phyloP scores from a whole-genome alignment of 2,888 invertebrate genomes.

The Tinea trinotella region DNA sequence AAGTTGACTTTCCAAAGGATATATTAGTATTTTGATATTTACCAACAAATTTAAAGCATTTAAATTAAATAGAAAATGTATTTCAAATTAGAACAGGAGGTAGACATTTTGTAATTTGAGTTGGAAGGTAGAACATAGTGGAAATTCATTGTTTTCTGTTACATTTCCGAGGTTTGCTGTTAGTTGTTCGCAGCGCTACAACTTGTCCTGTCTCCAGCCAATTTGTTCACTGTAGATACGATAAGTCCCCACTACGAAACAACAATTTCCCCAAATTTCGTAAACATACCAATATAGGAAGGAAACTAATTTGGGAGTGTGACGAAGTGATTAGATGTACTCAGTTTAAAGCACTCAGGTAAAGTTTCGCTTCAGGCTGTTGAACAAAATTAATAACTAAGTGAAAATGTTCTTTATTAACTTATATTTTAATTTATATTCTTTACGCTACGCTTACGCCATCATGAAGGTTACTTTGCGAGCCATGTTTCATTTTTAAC shows the following conservation, averaged over 20 bases:
- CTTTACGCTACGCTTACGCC: too few species aligned
- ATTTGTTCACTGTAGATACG: slow-evolving; percentile 7
- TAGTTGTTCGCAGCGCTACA: not conserved
- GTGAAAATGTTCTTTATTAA: too few species aligned
- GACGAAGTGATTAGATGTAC: not conserved
- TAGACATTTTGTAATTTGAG: not conserved
- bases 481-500: too few species aligned
- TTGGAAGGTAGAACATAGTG: not conserved
- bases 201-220: slow-evolving; percentile 10
- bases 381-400: too few species aligned
- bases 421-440: too few species aligned
- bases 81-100: not conserved
- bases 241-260: slow-evolving; percentile 4
- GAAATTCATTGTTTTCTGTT: slow-evolving; percentile 3
- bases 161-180: not conserved
- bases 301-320: not conserved
- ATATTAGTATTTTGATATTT: too few species aligned
- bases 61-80: not conserved
- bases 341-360: too few species aligned
- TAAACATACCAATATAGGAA: not conserved
- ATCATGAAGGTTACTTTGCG: too few species aligned
- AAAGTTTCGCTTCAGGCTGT: too few species aligned
- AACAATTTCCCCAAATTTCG: slow-evolving; percentile 4
- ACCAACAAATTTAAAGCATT: too few species aligned
- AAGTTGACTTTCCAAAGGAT: too few species aligned